A percentile compares a stretch with the other conserved stretches of the same genome.
Conservation (phyloP, 1,140 invertebrate genomes). For the Argopecten irradians region DNA sequence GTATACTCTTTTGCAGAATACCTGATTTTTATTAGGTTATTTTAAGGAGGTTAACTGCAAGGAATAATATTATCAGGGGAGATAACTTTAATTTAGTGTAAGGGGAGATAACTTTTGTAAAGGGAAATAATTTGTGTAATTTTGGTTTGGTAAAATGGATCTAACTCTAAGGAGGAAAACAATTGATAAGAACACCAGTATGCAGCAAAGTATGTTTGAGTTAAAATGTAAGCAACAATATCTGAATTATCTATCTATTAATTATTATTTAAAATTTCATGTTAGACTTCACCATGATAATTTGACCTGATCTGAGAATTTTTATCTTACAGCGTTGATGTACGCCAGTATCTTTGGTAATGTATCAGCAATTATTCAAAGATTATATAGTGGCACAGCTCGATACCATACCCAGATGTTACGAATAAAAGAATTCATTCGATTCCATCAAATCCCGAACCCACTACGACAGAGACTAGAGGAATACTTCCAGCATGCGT, state of each 20-base stretch:
- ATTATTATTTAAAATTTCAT: too few species aligned
- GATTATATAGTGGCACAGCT: slow-evolving; percentile 97
- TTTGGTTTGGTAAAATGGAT: too few species aligned
- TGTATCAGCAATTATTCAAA: slow-evolving; percentile 98
- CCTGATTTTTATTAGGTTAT: too few species aligned
- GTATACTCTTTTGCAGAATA: not conserved
- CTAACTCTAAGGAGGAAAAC: too few species aligned
- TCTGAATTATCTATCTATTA: too few species aligned
- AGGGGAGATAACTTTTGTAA: not conserved
- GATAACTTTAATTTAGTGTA: not conserved
- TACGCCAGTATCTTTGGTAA: slow-evolving; percentile 99
- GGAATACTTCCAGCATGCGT: slow-evolving; percentile 99
- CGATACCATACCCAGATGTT: slow-evolving; percentile 98
- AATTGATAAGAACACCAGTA: too few species aligned
- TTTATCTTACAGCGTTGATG: slow-evolving; percentile 90
- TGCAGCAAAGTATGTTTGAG: too few species aligned
- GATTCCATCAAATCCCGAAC: slow-evolving; percentile 99
- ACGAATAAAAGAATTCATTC: slow-evolving; percentile 97
- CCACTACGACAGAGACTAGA: slow-evolving; percentile 97
- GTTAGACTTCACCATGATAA: too few species aligned
- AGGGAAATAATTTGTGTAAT: not conserved
- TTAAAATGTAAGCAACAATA: too few species aligned
- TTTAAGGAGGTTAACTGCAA: too few species aligned
- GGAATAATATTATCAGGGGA: too few species aligned
- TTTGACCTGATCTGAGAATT: not conserved